Evolutionary conservation across 2,797 vertebrate species (phyloP), one percentile per base, ranked within the genome.

Genomic region (Luscinia megarhynchos): DNA sequence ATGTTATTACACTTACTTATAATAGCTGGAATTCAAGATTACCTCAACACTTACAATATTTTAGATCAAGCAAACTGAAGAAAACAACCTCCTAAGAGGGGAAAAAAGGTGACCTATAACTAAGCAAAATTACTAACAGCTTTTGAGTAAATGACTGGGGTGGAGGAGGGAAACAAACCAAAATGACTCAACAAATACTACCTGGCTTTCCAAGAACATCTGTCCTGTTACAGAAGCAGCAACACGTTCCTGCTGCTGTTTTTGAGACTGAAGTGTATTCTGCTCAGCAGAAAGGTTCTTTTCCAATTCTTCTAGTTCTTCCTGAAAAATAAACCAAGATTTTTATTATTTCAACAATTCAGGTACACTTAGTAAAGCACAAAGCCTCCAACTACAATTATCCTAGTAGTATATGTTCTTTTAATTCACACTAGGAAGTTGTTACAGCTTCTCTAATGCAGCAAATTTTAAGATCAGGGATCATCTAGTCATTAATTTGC

Each of bases 161-260:
- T 41, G 6, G 24, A 73, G 17, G 6, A 10, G n/a, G 14, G 0
- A 53, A 66, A 38, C 21, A 59, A 54, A 54, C 29, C 30, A 74
- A 58, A 93, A 69, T 41, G 12, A 75, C 41, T 87, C 54, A 69
- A 43, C 11, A 83, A 87, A 69, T 73, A 68, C 21, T 92, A 99
- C 99, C 99, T 99, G 99, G 93, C 99, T 99, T 98, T 99, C 99
- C 87, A 99, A 97, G 92, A 98, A 99, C 99, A 99, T 99, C 98
- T 99, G 99, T 40, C 99, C 99, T 0, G 99, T 99, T 84, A 99
- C 99, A 3, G 99, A 98, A 94, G 98, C 98, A 10, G 99, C 99
- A 53, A 98, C 97, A 63, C 99, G 98, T 88, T 99, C 99, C 92
- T 99, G 99, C 90, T 99, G 98, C 96, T 99, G 98, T 27, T 98